Base-by-base conservation (phyloP, 1,140 invertebrate species). In the Penaeus japonicus region DNA sequence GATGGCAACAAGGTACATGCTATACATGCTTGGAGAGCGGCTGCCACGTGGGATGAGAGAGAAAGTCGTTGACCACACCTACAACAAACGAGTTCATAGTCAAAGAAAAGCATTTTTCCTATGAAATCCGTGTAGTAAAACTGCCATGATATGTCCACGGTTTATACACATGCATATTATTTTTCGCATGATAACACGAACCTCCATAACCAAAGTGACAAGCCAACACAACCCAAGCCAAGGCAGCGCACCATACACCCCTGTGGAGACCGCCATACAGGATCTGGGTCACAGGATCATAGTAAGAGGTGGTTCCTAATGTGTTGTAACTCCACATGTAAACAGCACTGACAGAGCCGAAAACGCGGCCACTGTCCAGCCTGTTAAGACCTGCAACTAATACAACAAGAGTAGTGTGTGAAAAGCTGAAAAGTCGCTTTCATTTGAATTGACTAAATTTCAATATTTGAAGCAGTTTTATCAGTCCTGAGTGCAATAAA, bases 181-280 rank as follows among this genome's bases (percentile, higher is more conserved):
- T 7, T 47, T 15, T 12, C 47, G 47, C 47, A 1, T 1, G 15
- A 47, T 7, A 12, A 47, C 47, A 77, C 73, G 18, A 92, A 96
- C 96, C 96, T 93, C 96, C 97, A 92, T 97, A 95, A 85, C 97
- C 97, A 39, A 96, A 97, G 30, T 96, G 96, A 91, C 97, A 98
- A 2, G 96, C 97, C 84, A 98, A 94, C 17, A 97, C 96, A 89
- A 98, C 95, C 97, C 97, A 98, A 0, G 96, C 94, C n/a, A 98
- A 92, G 32, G 95, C 95, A 5, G 97, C 90, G 17, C 96, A 96
- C 96, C 97, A 98, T 18, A 96, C 94, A 73, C 96, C 96, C 92
- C 98, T 96, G 85, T 96, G 97, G 18, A 97, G 92, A 1, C 96
- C 95, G 91, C 95, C 96, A 92, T 98, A 98, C 3, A 95, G 94